Evolutionary conservation across 2,888 invertebrate species (phyloP).

Genomic region (Pyrocoelia pectoralis): DNA sequence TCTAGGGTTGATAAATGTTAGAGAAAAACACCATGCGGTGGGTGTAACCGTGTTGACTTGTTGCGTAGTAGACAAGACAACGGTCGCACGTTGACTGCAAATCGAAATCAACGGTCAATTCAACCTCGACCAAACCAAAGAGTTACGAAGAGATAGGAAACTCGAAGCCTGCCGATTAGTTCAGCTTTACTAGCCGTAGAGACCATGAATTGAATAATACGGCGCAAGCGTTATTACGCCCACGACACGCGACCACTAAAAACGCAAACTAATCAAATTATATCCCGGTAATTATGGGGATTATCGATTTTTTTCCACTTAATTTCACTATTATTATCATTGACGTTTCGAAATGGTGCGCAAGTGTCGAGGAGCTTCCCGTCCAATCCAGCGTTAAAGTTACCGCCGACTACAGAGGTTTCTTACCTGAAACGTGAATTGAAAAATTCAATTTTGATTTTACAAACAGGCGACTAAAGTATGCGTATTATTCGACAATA

Average conservation of each 20-base stretch:
- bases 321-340: background rate
- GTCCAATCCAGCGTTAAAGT: no score
- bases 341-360: background rate
- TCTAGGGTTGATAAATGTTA: slow-evolving; percentile 17
- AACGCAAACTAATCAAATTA: slow-evolving; percentile 42
- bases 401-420: no score
- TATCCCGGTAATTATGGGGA: slow-evolving; percentile 29
- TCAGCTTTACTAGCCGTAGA: slow-evolving; percentile 41
- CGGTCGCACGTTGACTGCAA: slow-evolving; percentile 56
- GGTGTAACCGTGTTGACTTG: slow-evolving; percentile 48
- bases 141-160: slow-evolving; percentile 45
- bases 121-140: slow-evolving; percentile 39
- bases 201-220: slow-evolving; percentile 36
- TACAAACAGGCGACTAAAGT: no score
- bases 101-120: slow-evolving; percentile 32
- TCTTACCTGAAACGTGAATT: no score
- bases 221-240: slow-evolving; percentile 56
- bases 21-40: slow-evolving; percentile 49
- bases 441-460: no score
- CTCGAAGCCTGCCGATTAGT: slow-evolving; percentile 45
- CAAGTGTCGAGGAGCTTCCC: no score
- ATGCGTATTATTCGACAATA: no score
- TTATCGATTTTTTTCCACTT: slow-evolving; percentile 23
- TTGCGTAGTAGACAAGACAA: slow-evolving; percentile 52
- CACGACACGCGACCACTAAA: slow-evolving; percentile 52